Evolutionary conservation across 2,888 invertebrate genomes (phyloP).

Genomic region (Odiellus spinosus): DNA sequence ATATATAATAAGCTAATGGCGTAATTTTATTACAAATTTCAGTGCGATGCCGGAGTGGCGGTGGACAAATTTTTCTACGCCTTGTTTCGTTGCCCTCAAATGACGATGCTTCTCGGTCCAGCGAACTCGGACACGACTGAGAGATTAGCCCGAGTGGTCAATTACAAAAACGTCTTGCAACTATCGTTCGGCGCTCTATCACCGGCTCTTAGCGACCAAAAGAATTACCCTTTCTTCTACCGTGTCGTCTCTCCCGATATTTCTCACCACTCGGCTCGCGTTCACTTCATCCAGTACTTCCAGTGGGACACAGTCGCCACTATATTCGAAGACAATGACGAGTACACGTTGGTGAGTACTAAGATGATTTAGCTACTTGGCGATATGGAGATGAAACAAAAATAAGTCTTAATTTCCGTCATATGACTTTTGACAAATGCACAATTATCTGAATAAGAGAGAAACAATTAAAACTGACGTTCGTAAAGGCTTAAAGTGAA

Average conservation of each 20-base stretch:
- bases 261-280: constrained; percentile 70
- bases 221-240: constrained; percentile 75
- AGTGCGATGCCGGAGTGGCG: constrained; percentile 84
- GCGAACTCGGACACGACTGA: constrained; percentile 83
- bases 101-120: constrained; percentile 69
- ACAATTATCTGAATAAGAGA: too few species aligned
- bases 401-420: too few species aligned
- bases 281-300: constrained; percentile 60
- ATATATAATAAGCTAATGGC: too few species aligned
- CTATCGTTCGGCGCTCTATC: constrained; percentile 81
- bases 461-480: too few species aligned
- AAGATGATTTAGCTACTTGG: too few species aligned
- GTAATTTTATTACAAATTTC: too few species aligned
- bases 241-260: constrained; percentile 78
- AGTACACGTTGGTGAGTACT: constrained; percentile 54
- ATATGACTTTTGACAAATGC: too few species aligned
- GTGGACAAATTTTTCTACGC: constrained; percentile 84
- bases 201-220: constrained; percentile 70
- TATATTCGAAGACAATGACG: constrained; percentile 70
- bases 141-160: constrained; percentile 73
- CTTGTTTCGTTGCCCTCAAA: constrained; percentile 50
- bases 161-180: constrained; percentile 74
- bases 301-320: constrained; percentile 77
- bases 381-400: too few species aligned
- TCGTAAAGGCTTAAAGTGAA: too few species aligned